Base-by-base conservation (phyloP, 2,888 invertebrate genomes). In the Pyralis farinalis region DNA sequence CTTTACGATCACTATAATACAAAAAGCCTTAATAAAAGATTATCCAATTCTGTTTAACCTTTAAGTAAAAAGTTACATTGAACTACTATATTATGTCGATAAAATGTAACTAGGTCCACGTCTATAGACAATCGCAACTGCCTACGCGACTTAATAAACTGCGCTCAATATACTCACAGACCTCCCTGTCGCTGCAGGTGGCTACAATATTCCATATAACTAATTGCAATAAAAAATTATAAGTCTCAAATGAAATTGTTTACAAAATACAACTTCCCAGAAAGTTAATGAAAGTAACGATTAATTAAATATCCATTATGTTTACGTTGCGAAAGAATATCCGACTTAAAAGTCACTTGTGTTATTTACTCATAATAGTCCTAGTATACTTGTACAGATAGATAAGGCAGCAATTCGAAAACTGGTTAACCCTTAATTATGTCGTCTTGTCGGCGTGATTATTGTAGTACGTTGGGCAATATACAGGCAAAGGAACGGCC, bases 401-500 rank as follows among this genome's bases (percentile, higher is more conserved):
- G 47, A 51, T 47, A 49, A 52, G 44, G 47, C 43, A 37, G 42
- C 47, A 42, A 34, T 46, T 42, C 36, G 36, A 47, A 49, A 49
- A 50, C 49, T 51, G 52, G 49, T 53, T 46, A 46, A 51, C 44
- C 51, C 49, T 67, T 73, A 75, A 76, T 74, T 70, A 71, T 58
- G 59, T 60, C 55, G 58, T 62, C 36, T 30, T 30, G 31, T 21
- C 63, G 64, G 65, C 63, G 68, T 70, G 66, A 75, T 73, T 73
- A 75, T 65, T 65, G 65, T 57, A 64, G 60, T 55, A 56, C 55
- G 53, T 72, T 75, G 71, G 67, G 73, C 67, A 78, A 78, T 74
- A 66, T 76, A 31, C 30, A 73, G 74, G 64, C 59, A 68, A 76
- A 71, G 67, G 72, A 70, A 63, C 68, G 76, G 68, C 70, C 65